phyloP scores from a whole-genome alignment of 2,113 vertebrate genomes.

The Psilopsiagon aymara region DNA sequence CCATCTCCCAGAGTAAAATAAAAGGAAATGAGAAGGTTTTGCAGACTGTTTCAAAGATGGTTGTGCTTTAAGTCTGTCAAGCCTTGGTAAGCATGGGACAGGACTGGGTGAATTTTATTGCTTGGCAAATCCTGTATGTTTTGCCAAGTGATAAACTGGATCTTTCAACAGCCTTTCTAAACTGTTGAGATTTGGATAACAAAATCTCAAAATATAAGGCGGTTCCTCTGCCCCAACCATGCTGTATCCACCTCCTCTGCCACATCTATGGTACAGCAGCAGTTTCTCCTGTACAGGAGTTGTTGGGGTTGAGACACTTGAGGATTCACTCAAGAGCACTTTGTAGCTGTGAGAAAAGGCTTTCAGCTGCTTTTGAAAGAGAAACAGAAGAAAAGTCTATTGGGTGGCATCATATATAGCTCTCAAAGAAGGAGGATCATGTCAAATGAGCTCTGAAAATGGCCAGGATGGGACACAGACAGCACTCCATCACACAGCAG shows the following conservation, averaged over 20 bases:
- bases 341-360: neutral
- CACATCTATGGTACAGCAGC: accelerated
- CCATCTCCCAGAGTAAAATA: neutral
- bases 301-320: neutral
- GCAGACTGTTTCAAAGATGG: neutral
- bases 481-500: neutral
- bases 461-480: accelerated
- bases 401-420: accelerated
- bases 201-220: neutral
- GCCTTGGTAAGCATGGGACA: neutral
- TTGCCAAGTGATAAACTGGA: neutral
- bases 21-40: neutral
- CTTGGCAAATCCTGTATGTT: neutral
- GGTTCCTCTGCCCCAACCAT: accelerated
- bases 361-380: neutral
- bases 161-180: neutral
- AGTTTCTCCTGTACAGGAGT: accelerated
- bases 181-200: neutral
- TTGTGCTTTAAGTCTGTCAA: neutral
- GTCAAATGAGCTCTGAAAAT: neutral
- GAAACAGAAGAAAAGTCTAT: neutral
- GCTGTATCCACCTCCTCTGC: neutral
- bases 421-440: neutral
- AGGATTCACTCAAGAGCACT: accelerated
- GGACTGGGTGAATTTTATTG: neutral